Conservation (phyloP, 2,888 invertebrate species). For the Pristionchus entomophagus region DNA sequence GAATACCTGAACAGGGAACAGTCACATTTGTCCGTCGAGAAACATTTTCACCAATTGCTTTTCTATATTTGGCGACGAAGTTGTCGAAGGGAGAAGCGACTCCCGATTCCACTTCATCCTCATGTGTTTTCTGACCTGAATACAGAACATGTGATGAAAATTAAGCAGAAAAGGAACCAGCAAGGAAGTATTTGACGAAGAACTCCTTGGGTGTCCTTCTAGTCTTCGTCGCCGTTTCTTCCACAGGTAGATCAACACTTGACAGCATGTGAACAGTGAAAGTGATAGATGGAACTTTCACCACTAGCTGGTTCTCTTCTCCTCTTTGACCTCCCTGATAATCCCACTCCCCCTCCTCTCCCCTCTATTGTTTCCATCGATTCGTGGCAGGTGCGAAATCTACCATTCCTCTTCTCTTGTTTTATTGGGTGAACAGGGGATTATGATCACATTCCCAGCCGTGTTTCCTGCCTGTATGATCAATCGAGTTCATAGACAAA, state of each 20-base stretch:
- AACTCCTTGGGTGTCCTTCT: conserved; percentile 29
- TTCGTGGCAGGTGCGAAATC: background rate
- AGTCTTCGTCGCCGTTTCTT: background rate
- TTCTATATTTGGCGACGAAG: conserved; percentile 10
- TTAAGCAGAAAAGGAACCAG: background rate
- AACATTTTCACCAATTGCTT: conserved; percentile 32
- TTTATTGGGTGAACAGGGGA: conserved; percentile 30
- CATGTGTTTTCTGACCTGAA: conserved; percentile 37
- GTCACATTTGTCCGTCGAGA: background rate
- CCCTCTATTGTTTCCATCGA: background rate
- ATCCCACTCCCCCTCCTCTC: background rate
- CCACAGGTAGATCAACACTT: background rate
- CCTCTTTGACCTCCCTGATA: conserved; percentile 2
- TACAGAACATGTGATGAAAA: background rate
- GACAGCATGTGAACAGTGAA: background rate
- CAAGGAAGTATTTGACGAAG: conserved; percentile 45
- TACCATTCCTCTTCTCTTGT: background rate
- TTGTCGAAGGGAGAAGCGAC: conserved; percentile 25
- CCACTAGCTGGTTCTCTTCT: conserved; percentile 17
- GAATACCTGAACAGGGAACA: background rate
- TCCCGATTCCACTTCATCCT: background rate
- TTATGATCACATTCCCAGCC: background rate
- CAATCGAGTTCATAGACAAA: conserved; percentile 12
- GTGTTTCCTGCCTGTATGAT: background rate
- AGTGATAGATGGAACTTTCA: background rate